These are phyloP conservation scores for Montipora efflorescens DNA, from an alignment of 64 coral and sea anemone genomes.

Conservation along the genomic window DNA sequence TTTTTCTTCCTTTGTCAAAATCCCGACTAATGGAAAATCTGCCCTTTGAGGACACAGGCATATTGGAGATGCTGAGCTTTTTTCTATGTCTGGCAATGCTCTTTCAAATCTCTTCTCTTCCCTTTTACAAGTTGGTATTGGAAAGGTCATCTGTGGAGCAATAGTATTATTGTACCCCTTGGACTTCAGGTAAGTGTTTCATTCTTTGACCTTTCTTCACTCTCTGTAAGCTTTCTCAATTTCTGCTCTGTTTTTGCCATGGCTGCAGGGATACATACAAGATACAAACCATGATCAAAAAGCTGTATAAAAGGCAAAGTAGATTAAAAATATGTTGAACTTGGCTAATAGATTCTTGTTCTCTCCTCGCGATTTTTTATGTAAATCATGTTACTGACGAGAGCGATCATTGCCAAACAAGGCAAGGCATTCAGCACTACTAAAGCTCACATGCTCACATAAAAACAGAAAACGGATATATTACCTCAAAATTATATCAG, in stretches of 20 bases:
- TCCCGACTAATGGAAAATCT: constrained; percentile 38
- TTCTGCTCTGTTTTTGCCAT: constrained; percentile 36
- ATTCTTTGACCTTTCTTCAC: constrained; percentile 60
- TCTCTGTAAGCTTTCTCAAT: constrained; percentile 76
- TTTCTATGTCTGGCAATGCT: constrained; percentile 57
- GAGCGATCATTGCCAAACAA: no score
- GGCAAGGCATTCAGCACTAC: no score
- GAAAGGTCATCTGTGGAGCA: constrained; percentile 27
- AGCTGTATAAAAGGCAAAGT: no score
- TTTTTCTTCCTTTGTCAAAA: constrained; percentile 20
- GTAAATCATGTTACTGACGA: no score
- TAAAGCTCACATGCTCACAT: no score
- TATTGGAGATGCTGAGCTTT: constrained; percentile 40
- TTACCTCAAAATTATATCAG: no score
- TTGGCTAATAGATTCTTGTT: no score
- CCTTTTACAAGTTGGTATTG: constrained; percentile 29
- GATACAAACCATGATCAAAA: no score
- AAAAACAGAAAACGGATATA: no score
- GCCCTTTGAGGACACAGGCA: neutral
- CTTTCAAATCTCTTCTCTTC: constrained; percentile 67
- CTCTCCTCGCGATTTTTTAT: no score
- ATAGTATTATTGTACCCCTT: constrained; percentile 68
- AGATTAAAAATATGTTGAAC: no score
- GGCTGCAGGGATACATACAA: no score
- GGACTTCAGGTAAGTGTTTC: constrained; percentile 28